Percentiles rank a stretch among this genome's conserved stretches.
Evolutionary conservation across 2,113 vertebrate genomes (phyloP).

Genomic region (Percina caprodes): DNA sequence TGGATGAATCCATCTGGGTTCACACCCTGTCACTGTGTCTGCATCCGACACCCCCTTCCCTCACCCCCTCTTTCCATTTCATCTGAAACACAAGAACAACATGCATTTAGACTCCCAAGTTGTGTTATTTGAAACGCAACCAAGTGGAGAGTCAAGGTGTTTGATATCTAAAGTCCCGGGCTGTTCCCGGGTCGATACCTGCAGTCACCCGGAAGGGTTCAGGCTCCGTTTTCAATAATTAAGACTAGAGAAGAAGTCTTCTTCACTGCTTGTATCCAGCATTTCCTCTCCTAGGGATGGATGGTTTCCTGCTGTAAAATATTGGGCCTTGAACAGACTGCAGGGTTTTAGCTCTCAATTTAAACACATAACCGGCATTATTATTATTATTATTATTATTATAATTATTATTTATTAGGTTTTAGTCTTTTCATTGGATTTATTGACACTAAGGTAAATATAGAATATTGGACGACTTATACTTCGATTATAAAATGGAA

Average conservation of each 20-base stretch:
- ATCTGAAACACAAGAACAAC: constrained; percentile 32
- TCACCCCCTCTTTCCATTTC: constrained; percentile 22
- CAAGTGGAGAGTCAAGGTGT: neutral
- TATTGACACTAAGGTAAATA: neutral
- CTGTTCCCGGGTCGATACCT: neutral
- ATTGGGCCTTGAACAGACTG: neutral
- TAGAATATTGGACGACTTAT: neutral
- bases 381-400: too few relatives aligned
- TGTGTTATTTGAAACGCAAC: neutral
- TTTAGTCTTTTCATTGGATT: neutral
- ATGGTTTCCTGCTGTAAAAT: neutral
- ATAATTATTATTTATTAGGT: too few relatives aligned
- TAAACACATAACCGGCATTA: neutral
- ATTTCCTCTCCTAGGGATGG: neutral
- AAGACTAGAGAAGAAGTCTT: neutral
- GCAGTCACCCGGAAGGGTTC: neutral
- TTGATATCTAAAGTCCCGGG: neutral
- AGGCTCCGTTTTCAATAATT: neutral
- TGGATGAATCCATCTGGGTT: constrained; percentile 60
- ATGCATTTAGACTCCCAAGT: constrained; percentile 48
- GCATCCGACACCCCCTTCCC: constrained; percentile 51
- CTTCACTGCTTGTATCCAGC: neutral
- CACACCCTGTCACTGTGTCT: constrained; percentile 76
- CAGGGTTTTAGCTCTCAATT: neutral
- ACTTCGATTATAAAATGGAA: neutral